Evolutionary conservation across 1,140 invertebrate species (phyloP).

Genomic region (Drosophila arizonae): DNA sequence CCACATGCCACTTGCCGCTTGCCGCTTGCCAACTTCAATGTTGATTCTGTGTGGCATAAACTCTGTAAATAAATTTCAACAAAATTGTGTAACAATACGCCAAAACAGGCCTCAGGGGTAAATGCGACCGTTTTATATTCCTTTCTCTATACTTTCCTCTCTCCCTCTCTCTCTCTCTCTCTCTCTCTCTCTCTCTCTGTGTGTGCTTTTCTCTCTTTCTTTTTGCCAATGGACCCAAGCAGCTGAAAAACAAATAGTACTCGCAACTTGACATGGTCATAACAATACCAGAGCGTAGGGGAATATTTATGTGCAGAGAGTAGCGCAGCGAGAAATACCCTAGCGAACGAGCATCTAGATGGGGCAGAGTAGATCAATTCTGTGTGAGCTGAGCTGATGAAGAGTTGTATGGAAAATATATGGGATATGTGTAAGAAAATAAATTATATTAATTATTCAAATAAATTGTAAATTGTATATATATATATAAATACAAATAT

Average conservation of each 20-base stretch:
- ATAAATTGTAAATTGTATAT: too few relatives aligned
- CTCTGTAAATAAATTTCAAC: constrained; percentile 81
- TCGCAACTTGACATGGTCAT: constrained; percentile 47
- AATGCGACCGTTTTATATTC: constrained; percentile 49
- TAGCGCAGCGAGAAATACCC: too few relatives aligned
- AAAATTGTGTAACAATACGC: constrained; percentile 79
- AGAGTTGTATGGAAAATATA: too few relatives aligned
- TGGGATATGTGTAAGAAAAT: too few relatives aligned
- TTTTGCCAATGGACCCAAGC: constrained; percentile 14
- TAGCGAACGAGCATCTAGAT: too few relatives aligned
- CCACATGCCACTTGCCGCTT: constrained; percentile 5
- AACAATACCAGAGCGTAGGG: constrained; percentile 43
- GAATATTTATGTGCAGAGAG: constrained; percentile 1
- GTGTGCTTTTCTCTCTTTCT: neutral
- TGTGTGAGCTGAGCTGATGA: too few relatives aligned
- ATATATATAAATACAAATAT: too few relatives aligned
- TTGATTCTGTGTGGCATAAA: constrained; percentile 78
- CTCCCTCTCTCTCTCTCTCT: too few relatives aligned
- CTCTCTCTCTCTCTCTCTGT: too few relatives aligned
- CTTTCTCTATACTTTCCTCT: neutral
- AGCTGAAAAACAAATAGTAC: constrained; percentile 35
- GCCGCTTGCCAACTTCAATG: constrained; percentile 68
- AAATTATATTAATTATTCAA: too few relatives aligned
- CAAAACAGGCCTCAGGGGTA: constrained; percentile 71
- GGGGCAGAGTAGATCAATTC: too few relatives aligned